phyloP scores from a whole-genome alignment of 2,888 invertebrate genomes.

The Drosophila anomalata region DNA sequence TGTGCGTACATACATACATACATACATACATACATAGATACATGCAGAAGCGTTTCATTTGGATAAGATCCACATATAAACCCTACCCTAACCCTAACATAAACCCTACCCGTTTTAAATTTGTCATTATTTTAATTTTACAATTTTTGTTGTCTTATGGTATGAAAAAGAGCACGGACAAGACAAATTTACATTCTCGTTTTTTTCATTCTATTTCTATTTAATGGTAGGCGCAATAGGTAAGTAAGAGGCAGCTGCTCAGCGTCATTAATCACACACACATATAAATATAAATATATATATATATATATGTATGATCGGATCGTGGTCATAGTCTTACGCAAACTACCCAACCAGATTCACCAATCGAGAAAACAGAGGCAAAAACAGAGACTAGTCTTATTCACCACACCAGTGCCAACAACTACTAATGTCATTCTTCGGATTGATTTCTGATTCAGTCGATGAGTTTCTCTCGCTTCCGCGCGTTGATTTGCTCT shows the following conservation, averaged over 20 bases:
- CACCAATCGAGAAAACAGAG: constrained; percentile 42
- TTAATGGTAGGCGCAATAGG: not conserved
- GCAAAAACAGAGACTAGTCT: constrained; percentile 32
- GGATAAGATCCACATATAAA: not conserved
- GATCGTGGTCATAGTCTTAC: constrained; percentile 17
- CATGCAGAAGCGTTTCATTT: not conserved
- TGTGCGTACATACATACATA: too few relatives aligned
- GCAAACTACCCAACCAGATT: constrained; percentile 41
- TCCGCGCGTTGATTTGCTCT: constrained; percentile 82
- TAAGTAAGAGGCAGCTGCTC: not conserved
- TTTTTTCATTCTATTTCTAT: not conserved
- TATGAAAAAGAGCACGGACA: not conserved
- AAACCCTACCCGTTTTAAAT: not conserved
- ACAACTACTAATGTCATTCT: constrained; percentile 49
- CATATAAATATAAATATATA: not conserved
- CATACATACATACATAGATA: not conserved
- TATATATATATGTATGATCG: constrained; percentile 11
- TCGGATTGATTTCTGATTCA: constrained; percentile 78
- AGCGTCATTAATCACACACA: not conserved
- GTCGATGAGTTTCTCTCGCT: constrained; percentile 83
- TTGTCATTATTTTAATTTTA: not conserved
- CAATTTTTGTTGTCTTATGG: not conserved
- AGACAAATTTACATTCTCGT: not conserved
- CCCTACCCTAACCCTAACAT: not conserved
- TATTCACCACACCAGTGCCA: constrained; percentile 27